These are phyloP conservation scores for Manacus vitellinus DNA, from an alignment of 2,113 vertebrate genomes.

Conservation along the genomic window DNA sequence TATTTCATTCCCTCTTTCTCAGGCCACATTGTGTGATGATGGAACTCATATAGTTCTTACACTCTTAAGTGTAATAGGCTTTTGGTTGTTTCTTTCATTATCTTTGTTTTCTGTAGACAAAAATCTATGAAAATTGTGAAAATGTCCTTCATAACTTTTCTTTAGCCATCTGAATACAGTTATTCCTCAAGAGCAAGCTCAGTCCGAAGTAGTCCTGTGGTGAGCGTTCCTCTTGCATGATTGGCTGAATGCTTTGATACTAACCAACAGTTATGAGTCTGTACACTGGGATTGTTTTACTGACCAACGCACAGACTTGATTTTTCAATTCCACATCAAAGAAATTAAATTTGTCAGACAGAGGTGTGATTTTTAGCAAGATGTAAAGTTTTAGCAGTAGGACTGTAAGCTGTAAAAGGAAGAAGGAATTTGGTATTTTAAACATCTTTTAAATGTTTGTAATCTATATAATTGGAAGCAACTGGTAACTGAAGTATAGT, in stretches of 20 bases:
- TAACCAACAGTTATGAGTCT: neutral
- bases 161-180: conserved; percentile 92
- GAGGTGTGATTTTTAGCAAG: neutral
- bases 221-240: conserved; percentile 76
- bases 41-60: conserved; percentile 80
- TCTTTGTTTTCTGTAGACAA: neutral
- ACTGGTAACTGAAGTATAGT: neutral
- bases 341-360: neutral
- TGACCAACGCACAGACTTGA: neutral
- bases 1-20: conserved; percentile 61
- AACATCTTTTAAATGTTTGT: neutral
- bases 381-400: neutral
- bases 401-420: neutral
- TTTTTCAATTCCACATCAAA: neutral
- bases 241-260: neutral
- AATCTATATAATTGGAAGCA: neutral
- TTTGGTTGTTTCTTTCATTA: neutral
- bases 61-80: conserved; percentile 82
- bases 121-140: conserved; percentile 5
- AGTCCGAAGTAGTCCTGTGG: conserved; percentile 88
- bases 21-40: conserved; percentile 84
- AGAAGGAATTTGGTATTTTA: neutral
- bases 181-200: conserved; percentile 90
- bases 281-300: neutral
- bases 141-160: conserved; percentile 63